Conservation (phyloP, 1,140 invertebrate species). For the Vanessa tameamea region DNA sequence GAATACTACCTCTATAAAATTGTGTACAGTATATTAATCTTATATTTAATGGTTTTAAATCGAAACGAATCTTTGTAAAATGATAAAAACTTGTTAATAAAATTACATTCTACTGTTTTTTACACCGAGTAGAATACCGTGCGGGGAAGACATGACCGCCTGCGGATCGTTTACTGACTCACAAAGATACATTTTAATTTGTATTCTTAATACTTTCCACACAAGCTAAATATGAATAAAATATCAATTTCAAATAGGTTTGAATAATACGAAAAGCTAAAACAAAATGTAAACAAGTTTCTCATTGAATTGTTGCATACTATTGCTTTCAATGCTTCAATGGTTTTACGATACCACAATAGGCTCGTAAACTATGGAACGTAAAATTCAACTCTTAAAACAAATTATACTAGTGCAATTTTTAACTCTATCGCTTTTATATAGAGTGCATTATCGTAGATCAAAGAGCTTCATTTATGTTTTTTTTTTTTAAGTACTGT, state of each 20-base stretch:
- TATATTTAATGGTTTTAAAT: too few species aligned
- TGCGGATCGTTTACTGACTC: too few species aligned
- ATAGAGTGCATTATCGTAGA: neutral
- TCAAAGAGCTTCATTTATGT: neutral
- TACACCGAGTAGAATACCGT: too few species aligned
- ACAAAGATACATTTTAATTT: too few species aligned
- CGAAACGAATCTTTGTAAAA: too few species aligned
- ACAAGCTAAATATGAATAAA: too few species aligned
- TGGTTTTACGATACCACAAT: constrained; percentile 13
- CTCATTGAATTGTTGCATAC: neutral
- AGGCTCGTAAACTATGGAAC: constrained; percentile 8
- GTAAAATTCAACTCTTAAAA: constrained; percentile 13
- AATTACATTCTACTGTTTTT: too few species aligned
- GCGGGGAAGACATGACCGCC: too few species aligned
- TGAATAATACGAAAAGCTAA: neutral
- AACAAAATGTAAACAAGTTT: neutral
- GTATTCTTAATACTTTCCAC: too few species aligned
- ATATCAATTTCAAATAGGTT: neutral
- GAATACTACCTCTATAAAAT: too few species aligned
- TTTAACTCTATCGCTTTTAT: neutral
- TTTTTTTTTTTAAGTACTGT: neutral
- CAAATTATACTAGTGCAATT: neutral
- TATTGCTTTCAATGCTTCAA: constrained; percentile 12
- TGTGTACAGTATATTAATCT: too few species aligned
- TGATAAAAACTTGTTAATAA: too few species aligned